These are phyloP conservation scores for Oceanodroma tethys DNA, from an alignment of 2,113 vertebrate species.

Conservation along the genomic window DNA sequence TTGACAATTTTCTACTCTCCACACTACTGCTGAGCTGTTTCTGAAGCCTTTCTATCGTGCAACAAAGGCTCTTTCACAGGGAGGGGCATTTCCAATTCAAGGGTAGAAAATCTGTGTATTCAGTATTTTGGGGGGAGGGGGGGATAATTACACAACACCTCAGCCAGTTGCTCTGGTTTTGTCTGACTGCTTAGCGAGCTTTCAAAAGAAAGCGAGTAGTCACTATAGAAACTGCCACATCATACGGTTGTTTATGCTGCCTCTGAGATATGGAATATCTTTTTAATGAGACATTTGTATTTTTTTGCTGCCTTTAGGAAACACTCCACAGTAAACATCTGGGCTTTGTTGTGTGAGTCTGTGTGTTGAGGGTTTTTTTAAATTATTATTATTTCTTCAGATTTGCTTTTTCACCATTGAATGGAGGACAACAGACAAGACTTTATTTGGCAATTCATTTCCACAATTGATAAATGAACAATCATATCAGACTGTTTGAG, in stretches of 20 bases:
- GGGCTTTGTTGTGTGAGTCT: not conserved
- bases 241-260: not conserved
- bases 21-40: not conserved
- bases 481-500: not conserved
- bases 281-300: not conserved
- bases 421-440: not conserved
- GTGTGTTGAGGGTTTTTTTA: not conserved
- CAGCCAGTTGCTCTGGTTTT: conserved; percentile 30
- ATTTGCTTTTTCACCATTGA: not conserved
- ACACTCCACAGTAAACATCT: not conserved
- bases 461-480: not conserved
- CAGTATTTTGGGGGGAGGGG: not conserved
- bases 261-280: not conserved
- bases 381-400: not conserved
- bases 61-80: conserved; percentile 30
- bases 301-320: not conserved
- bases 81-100: conserved; percentile 39
- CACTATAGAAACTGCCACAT: conserved; percentile 71
- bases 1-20: not conserved
- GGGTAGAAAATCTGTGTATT: conserved; percentile 39
- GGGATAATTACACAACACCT: not conserved
- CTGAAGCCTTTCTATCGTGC: not conserved
- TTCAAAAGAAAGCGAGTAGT: conserved; percentile 42
- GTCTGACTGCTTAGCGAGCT: conserved; percentile 1
- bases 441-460: not conserved